A percentile compares a stretch with the other conserved stretches of the same genome.
These are phyloP conservation scores for Agapornis roseicollis DNA, from an alignment of 2,113 vertebrate species.

Conservation along the genomic window DNA sequence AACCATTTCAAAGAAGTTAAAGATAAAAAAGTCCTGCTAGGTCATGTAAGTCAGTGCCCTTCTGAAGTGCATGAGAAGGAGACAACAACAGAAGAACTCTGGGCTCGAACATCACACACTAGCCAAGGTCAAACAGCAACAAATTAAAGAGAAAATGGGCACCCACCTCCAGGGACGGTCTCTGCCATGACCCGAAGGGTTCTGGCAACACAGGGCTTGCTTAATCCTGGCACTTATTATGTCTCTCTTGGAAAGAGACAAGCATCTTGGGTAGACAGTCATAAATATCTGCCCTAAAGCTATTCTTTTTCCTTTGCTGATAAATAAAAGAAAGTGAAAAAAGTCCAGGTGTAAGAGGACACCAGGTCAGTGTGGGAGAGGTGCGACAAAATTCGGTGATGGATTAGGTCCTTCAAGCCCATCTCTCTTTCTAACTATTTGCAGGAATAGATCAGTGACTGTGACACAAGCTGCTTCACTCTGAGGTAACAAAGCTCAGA, in stretches of 20 bases:
- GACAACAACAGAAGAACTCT: neutral
- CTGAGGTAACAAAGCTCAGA: neutral
- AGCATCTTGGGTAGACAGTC: neutral
- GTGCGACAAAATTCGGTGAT: neutral
- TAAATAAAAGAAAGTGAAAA: neutral
- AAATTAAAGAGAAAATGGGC: neutral
- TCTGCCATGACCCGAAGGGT: neutral
- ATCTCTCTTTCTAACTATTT: neutral
- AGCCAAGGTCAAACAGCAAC: neutral
- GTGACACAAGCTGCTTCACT: accelerated
- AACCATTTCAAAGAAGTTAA: conserved; percentile 23
- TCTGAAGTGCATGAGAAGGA: neutral
- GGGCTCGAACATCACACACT: neutral
- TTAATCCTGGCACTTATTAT: neutral
- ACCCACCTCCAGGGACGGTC: neutral
- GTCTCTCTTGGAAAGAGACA: neutral
- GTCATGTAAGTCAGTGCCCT: neutral
- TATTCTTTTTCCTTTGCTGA: neutral
- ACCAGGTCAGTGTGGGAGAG: neutral
- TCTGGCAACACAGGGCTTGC: neutral
- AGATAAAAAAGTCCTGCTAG: conserved; percentile 23
- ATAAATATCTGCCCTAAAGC: neutral
- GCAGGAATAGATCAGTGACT: neutral
- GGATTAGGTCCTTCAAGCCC: neutral
- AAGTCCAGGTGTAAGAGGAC: neutral